A percentile compares a stretch with the other conserved stretches of the same genome.
phyloP scores from a whole-genome alignment of 2,797 vertebrate species.

The Mus caroli region DNA sequence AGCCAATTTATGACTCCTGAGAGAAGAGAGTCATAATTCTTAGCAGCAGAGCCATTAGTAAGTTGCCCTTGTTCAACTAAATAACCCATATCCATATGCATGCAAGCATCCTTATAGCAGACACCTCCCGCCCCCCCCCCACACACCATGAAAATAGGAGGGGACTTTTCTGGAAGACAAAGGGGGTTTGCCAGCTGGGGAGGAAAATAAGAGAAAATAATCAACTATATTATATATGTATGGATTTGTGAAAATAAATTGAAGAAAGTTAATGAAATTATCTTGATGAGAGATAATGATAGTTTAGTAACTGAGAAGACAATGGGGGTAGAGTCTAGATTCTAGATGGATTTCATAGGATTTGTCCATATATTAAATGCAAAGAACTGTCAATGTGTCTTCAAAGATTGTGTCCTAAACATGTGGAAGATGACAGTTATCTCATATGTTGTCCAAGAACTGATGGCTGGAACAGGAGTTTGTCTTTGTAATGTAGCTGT shows the following conservation, averaged over 20 bases:
- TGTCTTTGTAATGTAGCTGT: background rate
- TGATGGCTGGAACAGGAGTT: conserved; percentile 14
- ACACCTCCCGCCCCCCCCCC: background rate
- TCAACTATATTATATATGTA: background rate
- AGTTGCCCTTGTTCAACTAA: background rate
- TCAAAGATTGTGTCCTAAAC: conserved; percentile 16
- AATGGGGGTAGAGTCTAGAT: conserved; percentile 25
- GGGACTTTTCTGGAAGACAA: background rate
- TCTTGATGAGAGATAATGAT: conserved; percentile 1
- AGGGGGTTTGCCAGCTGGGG: background rate
- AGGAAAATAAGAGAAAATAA: background rate
- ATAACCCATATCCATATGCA: background rate
- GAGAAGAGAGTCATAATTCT: background rate
- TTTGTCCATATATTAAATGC: conserved; percentile 27
- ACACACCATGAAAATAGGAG: background rate
- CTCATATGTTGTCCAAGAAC: conserved; percentile 26
- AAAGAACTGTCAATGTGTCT: background rate
- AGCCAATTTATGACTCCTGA: background rate
- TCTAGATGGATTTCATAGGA: conserved; percentile 56
- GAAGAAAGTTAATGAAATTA: background rate
- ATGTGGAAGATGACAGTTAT: conserved; percentile 29
- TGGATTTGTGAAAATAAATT: background rate
- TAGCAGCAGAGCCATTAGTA: background rate
- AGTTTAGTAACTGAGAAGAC: background rate
- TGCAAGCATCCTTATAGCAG: background rate